Evolutionary conservation across 2,113 vertebrate species (phyloP), one percentile per base, ranked within the genome.

Genomic region (Willisornis vidua): DNA sequence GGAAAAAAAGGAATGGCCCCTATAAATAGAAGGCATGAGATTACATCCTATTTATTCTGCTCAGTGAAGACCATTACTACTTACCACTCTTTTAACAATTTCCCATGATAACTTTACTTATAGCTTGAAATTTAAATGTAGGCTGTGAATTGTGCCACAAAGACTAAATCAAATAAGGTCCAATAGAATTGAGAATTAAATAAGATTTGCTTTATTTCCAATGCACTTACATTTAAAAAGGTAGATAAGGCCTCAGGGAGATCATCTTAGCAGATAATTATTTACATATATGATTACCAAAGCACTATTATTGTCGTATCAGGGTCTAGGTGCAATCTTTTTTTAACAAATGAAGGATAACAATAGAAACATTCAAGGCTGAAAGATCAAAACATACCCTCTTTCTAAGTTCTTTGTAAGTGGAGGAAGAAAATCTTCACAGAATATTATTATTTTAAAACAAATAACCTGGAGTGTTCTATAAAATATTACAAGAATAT

Each of bases 71-170:
- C 12, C 7, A 73, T 7, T 59, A 68, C 18, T 67, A 55, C 66
- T 55, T 25, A 76, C 7, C 58, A 58, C 13, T 65, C 31, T 63
- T 25, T 82, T 57, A 70, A 62, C 41, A 55, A 85, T 63, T 75
- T 58, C 16, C 26, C 29, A 54, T 19, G 9, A 39, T 26, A 90
- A 45, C 29, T 55, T 84, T 43, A 23, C 33, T 13, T 51, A 90
- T 73, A 89, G 67, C 41, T 75, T 87, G 79, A 67, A 93, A 91
- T 85, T 87, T 65, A 95, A 85, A 95, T 86, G 85, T 68, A 92
- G 57, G 58, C 37, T 89, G 48, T 55, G 10, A 58, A 63, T 57
- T 63, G 52, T 75, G 80, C 14, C 67, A 73, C 39, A 88, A 82
- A 83, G 19, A 12, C 43, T 63, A 83, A 91, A 86, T 9, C 23